Conservation (phyloP, 2,888 invertebrate species). For the Orthosia incerta region DNA sequence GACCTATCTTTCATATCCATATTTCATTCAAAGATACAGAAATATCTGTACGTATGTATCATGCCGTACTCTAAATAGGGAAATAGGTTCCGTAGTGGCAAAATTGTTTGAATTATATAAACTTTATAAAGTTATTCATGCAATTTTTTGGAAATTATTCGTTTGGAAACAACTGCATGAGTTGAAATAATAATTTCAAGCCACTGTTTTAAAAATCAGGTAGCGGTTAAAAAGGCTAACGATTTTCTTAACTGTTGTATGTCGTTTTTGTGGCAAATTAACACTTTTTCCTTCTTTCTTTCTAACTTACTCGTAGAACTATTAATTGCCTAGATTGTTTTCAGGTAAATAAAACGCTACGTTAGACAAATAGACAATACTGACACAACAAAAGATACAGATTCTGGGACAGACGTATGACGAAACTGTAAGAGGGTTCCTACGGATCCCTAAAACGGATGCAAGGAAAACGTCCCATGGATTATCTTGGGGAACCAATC, state of each 20-base stretch:
- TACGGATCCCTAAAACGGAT: neutral
- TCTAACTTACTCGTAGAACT: no score
- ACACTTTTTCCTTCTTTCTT: no score
- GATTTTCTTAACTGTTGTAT: no score
- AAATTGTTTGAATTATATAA: neutral
- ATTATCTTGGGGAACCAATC: conserved; percentile 53
- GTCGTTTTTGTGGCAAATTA: no score
- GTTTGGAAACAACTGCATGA: neutral
- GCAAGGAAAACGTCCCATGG: conserved; percentile 8
- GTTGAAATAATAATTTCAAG: neutral
- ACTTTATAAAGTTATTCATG: neutral
- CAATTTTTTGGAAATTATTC: neutral
- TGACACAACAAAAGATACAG: neutral
- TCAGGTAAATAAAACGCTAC: no score
- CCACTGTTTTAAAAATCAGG: neutral
- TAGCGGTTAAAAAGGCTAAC: no score
- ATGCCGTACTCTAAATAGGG: neutral
- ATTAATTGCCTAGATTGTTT: neutral
- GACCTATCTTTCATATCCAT: conserved; percentile 39
- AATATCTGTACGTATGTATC: conserved; percentile 3
- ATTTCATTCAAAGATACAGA: conserved; percentile 11
- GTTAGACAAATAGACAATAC: no score
- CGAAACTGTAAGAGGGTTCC: neutral
- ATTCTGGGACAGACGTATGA: neutral
- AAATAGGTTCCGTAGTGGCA: neutral